Base-by-base conservation (phyloP, 2,888 invertebrate species). In the Mythimna albipuncta region DNA sequence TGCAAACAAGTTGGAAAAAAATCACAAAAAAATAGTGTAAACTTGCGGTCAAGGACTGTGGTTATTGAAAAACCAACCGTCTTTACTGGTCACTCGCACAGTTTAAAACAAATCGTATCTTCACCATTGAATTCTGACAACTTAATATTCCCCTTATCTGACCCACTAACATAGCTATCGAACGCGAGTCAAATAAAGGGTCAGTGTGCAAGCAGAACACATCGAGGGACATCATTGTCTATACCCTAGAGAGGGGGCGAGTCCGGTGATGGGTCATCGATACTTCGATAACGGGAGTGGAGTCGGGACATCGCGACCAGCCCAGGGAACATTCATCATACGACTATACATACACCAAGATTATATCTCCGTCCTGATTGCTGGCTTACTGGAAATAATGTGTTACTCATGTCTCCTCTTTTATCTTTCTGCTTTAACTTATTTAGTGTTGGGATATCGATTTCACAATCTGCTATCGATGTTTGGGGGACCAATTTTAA, bases 341-440 rank as follows among this genome's bases (percentile, higher is more conserved):
- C 84, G 88, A 89, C 26, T 26, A 26, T 2, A 26, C 26, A 26
- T 26, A 83, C 88, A 26, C 87, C 86, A 82, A 89, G 91, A 93
- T 92, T 90, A 90, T 89, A 91, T 92, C 89, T 90, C 87, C 65
- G 85, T 85, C 85, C 86, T 89, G 92, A 93, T 93, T 91, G 91
- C 84, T 88, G 87, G 85, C 87, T 86, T 89, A 87, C 89, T 91
- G 89, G 90, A 91, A 91, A 88, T 93, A 93, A 93, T 93, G 87
- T 87, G 88, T 87, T 87, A 88, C 89, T 89, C 89, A 91, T 91
- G 89, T 85, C 84, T 83, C 10, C 78, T 84, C 80, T 87, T 89
- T 89, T 87, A 85, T 85, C 62, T 69, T 63, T 54, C 54, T 44
- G 55, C 52, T 21, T 54, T 52, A 58, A 44, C 32, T 61, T 66